These are phyloP conservation scores for Albula goreensis DNA, from an alignment of 2,113 vertebrate genomes.

Conservation along the genomic window DNA sequence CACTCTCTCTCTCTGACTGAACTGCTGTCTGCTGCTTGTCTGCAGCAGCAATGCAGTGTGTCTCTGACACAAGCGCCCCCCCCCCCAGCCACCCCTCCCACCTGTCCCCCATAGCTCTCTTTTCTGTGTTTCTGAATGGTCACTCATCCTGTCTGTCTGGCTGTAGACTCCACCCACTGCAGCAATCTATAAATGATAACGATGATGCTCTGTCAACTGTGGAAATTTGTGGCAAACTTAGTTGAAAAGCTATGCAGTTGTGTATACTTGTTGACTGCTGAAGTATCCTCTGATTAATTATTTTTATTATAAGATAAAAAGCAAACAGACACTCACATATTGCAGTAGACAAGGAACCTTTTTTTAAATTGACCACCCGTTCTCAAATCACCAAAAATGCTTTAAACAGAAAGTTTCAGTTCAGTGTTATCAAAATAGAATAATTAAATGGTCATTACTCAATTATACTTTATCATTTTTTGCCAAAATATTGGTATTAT, in stretches of 20 bases:
- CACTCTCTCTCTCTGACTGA: neutral
- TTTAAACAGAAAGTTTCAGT: neutral
- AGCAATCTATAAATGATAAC: slow-evolving; percentile 19
- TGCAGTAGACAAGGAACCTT: neutral
- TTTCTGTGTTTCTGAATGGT: slow-evolving; percentile 39
- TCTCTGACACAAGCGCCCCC: neutral
- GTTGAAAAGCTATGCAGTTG: slow-evolving; percentile 3
- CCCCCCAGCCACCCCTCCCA: neutral
- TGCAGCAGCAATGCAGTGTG: slow-evolving; percentile 8
- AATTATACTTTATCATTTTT: too few species aligned
- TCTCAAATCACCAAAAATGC: neutral
- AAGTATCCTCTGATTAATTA: neutral
- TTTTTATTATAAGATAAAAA: neutral
- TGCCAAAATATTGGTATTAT: neutral
- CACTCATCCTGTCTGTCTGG: neutral
- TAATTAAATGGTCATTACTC: neutral
- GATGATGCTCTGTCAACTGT: neutral
- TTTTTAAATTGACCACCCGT: neutral
- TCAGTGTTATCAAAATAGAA: neutral
- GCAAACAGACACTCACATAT: neutral
- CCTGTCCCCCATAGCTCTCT: neutral
- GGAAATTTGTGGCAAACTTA: neutral
- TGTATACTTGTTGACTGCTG: neutral
- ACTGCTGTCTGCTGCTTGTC: neutral
- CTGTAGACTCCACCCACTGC: neutral